Evolutionary conservation across 2,888 invertebrate genomes (phyloP).

Genomic region (Chrysina gloriosa): DNA sequence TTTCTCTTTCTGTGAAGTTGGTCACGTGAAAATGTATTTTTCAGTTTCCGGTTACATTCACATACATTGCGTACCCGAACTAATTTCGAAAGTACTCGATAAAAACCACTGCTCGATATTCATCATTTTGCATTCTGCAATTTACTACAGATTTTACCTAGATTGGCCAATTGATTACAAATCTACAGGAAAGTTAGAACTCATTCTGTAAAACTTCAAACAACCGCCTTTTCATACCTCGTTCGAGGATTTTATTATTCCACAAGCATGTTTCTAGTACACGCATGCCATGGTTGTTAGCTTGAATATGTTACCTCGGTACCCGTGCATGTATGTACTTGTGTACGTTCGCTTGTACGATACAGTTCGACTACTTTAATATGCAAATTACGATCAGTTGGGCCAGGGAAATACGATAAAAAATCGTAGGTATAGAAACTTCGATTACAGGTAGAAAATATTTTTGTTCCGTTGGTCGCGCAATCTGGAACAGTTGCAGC

Average conservation of each 20-base stretch:
- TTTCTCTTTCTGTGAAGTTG: too few relatives aligned
- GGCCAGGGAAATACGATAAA: background rate
- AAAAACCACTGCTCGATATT: too few relatives aligned
- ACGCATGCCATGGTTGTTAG: background rate
- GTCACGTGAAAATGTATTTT: too few relatives aligned
- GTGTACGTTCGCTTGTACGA: background rate
- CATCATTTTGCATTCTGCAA: too few relatives aligned
- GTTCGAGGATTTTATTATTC: conserved; percentile 1
- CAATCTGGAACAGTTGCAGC: conserved; percentile 55
- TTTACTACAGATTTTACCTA: too few relatives aligned
- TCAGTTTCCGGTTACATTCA: too few relatives aligned
- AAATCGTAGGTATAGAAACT: conserved; percentile 17
- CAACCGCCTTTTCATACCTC: background rate
- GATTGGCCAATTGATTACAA: too few relatives aligned
- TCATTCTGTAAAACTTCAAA: background rate
- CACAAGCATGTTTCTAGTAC: conserved; percentile 1
- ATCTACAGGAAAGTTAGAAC: too few relatives aligned
- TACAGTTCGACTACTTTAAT: conserved; percentile 21
- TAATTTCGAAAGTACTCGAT: too few relatives aligned
- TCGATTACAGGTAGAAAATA: conserved; percentile 36
- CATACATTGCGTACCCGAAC: too few relatives aligned
- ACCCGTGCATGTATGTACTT: background rate
- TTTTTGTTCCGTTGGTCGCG: conserved; percentile 52
- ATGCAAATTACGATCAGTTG: conserved; percentile 26
- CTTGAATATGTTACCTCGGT: background rate